Evolutionary conservation across 2,797 vertebrate genomes (phyloP).

Genomic region (Scarus forsteni): DNA sequence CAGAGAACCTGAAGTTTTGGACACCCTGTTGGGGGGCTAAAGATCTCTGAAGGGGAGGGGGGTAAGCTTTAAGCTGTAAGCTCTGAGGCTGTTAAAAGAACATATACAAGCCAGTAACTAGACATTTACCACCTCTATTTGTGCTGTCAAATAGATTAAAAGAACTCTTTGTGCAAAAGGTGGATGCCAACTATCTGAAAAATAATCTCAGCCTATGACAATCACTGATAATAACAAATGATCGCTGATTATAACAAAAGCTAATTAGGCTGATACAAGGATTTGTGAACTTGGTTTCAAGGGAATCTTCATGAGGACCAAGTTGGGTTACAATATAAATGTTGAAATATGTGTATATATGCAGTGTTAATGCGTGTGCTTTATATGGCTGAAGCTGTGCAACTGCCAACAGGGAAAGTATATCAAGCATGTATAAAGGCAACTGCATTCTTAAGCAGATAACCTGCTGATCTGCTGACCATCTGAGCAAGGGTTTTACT

Average conservation of each 20-base stretch:
- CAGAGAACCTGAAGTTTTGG: no score
- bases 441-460: conserved; percentile 10
- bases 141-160: no score
- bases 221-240: conserved; percentile 76
- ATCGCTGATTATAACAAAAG: conserved; percentile 80
- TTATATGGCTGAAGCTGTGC: not conserved
- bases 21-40: no score
- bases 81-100: no score
- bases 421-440: not conserved
- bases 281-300: conserved; percentile 73
- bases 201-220: conserved; percentile 82
- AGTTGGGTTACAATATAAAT: not conserved
- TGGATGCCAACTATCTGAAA: conserved; percentile 60
- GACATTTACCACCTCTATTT: no score
- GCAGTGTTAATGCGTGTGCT: not conserved
- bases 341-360: not conserved
- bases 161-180: conserved; percentile 9
- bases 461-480: conserved; percentile 43
- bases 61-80: no score
- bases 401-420: not conserved
- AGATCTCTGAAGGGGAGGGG: no score
- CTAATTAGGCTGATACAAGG: conserved; percentile 72
- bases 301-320: conserved; percentile 41
- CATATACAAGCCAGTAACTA: no score
- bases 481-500: conserved; percentile 33